Evolutionary conservation across 2,797 vertebrate species (phyloP).

Genomic region (Rhinoraja longicauda): DNA sequence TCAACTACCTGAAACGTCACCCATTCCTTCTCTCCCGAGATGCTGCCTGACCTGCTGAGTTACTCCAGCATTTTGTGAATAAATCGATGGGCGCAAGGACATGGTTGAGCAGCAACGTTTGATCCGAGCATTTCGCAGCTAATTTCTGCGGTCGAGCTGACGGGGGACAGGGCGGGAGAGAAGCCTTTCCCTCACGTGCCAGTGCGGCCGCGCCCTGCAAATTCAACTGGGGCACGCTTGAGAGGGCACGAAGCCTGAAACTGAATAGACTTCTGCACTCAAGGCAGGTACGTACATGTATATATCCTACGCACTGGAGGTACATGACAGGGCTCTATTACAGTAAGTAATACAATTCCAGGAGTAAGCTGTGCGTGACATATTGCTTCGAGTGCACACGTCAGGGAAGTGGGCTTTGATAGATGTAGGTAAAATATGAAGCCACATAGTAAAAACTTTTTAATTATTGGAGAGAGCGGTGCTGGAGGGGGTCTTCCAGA

Average conservation of each 20-base stretch:
- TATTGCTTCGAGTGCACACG: slow-evolving; percentile 56
- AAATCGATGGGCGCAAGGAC: too few relatives aligned
- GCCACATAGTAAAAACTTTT: slow-evolving; percentile 56
- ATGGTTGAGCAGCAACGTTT: background rate
- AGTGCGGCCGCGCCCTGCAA: too few relatives aligned
- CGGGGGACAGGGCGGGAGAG: slow-evolving; percentile 44
- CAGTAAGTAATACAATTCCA: slow-evolving; percentile 59
- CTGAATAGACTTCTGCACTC: slow-evolving; percentile 43
- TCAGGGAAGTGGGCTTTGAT: slow-evolving; percentile 58
- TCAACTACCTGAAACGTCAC: too few relatives aligned
- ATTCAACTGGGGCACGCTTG: slow-evolving; percentile 46
- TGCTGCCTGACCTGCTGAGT: too few relatives aligned
- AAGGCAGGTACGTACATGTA: too few relatives aligned
- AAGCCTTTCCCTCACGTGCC: too few relatives aligned
- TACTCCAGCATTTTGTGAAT: too few relatives aligned
- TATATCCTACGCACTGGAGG: slow-evolving; percentile 46
- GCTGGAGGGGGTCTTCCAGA: slow-evolving; percentile 44
- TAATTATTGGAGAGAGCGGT: slow-evolving; percentile 57
- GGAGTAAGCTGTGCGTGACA: slow-evolving; percentile 60
- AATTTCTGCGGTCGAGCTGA: background rate
- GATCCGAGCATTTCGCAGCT: background rate
- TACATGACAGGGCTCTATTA: slow-evolving; percentile 53
- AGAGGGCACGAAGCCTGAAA: slow-evolving; percentile 44
- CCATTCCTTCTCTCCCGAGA: too few relatives aligned
- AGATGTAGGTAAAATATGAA: slow-evolving; percentile 53